These are phyloP conservation scores for Myotis myotis DNA, from an alignment of 2,797 vertebrate species.

Conservation along the genomic window DNA sequence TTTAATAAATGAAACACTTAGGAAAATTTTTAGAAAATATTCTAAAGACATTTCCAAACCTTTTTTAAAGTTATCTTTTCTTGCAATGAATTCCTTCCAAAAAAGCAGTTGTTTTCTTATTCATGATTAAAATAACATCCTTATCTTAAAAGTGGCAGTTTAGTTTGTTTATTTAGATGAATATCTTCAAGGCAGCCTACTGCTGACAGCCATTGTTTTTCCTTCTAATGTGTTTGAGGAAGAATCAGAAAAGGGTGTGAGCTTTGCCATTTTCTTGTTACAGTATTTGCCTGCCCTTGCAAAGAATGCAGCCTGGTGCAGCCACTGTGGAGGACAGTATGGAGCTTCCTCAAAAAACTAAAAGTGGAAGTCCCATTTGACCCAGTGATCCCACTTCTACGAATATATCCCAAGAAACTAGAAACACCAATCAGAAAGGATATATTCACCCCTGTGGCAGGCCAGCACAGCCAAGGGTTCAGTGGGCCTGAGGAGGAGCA, in stretches of 20 bases:
- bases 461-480: too few species aligned
- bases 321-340: too few species aligned
- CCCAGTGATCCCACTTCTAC: too few species aligned
- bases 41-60: neutral
- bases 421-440: too few species aligned
- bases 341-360: too few species aligned
- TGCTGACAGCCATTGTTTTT: neutral
- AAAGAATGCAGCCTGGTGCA: too few species aligned
- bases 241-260: neutral
- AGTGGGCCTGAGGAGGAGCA: too few species aligned
- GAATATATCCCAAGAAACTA: too few species aligned
- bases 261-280: neutral
- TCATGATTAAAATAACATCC: neutral
- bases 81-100: neutral
- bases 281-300: too few species aligned
- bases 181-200: neutral
- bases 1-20: neutral
- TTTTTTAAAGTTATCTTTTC: slow-evolving; percentile 14
- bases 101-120: neutral
- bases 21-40: neutral
- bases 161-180: neutral
- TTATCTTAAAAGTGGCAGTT: neutral
- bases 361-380: too few species aligned
- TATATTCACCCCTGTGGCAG: too few species aligned
- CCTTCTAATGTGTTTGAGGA: neutral